These are phyloP conservation scores for Apocheima hispidaria DNA, from an alignment of 2,888 invertebrate species.

Conservation along the genomic window DNA sequence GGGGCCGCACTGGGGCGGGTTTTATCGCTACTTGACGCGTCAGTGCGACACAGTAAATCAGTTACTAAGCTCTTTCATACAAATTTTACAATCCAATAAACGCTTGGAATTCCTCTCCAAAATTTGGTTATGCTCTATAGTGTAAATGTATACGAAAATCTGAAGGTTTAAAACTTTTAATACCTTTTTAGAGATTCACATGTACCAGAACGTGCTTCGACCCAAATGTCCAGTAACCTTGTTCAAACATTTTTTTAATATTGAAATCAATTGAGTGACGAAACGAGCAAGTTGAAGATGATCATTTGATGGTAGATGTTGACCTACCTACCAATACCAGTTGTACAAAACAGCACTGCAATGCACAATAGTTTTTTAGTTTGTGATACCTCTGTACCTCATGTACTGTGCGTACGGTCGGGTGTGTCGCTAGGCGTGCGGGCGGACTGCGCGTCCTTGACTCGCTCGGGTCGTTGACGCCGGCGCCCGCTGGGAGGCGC, in stretches of 20 bases:
- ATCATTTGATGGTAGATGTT: no score
- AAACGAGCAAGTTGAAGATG: no score
- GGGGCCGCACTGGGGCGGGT: conserved; percentile 51
- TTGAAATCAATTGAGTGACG: no score
- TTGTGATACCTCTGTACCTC: not conserved
- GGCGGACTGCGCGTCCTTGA: conserved; percentile 67
- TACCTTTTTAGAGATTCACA: not conserved
- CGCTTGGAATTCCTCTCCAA: not conserved
- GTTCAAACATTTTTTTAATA: no score
- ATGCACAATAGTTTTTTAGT: no score
- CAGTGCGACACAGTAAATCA: conserved; percentile 6
- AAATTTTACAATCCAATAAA: not conserved
- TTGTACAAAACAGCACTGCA: no score
- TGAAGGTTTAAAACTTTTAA: not conserved
- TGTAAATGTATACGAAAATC: no score
- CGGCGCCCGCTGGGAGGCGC: conserved; percentile 67
- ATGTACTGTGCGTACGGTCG: not conserved
- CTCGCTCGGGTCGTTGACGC: conserved; percentile 75
- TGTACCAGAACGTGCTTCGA: no score
- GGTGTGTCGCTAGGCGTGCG: conserved; percentile 59
- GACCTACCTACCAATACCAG: no score
- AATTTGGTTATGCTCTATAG: no score
- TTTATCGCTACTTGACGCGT: conserved; percentile 49
- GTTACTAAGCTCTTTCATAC: conserved; percentile 7
- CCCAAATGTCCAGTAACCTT: no score